Base-by-base conservation (phyloP, 2,888 invertebrate species). In the Parthenolecanium corni region DNA sequence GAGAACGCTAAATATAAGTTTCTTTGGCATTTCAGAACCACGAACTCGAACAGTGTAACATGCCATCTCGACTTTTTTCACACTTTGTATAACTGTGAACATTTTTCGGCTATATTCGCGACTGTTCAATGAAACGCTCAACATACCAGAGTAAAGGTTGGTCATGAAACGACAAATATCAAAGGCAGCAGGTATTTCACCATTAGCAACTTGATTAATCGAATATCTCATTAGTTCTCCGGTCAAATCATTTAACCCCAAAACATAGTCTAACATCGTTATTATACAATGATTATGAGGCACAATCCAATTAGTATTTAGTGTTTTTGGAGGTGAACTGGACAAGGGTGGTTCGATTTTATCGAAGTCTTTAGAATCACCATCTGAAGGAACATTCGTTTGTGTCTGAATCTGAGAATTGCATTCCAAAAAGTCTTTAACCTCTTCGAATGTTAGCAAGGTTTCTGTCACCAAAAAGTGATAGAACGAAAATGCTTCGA, bases 221-320 rank as follows among this genome's bases (percentile, higher is more conserved):
- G 90, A 89, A 68, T 84, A 81, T 54, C 93, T 78, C 93, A 94
- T 94, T 47, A 93, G 73, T 73, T 94, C 94, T 0, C 93, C 93
- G 0, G 89, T 90, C 25, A 92, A 77, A 75, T 94, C 93, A 0
- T 86, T 85, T 38, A 93, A 73, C 0, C 93, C 93, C 44, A 93
- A 74, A 71, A 61, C 61, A 11, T 61, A 61, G 40, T 61, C 61
- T 9, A 40, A 36, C 51, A 61, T 61, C 9, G 61, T 61, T 2
- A 61, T 12, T 3, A 57, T 31, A 40, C 36, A 38, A 51, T 21
- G 21, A 11, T 61, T 46, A n/a, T 49, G 23, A 36, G 6, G 11
- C 3, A 23, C 9, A 18, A 16, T 11, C 2, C 2, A 14, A 20
- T 49, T 21, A 5, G 18, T 23, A 20, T 49, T 2, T 12, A 20